phyloP scores from a whole-genome alignment of 2,797 vertebrate genomes.

The Anniella stebbinsi region DNA sequence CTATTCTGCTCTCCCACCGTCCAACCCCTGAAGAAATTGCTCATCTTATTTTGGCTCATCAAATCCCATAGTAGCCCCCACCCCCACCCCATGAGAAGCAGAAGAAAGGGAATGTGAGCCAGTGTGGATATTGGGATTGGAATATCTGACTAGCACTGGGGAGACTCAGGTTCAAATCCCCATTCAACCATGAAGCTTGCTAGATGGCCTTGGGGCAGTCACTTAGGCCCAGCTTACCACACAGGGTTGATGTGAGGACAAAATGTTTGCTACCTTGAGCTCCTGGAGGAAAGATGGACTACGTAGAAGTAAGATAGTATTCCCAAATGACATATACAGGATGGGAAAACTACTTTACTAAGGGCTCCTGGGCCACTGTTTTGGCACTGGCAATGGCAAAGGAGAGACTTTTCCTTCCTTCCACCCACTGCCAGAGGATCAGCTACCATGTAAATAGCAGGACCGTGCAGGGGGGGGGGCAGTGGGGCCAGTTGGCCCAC shows the following conservation, averaged over 20 bases:
- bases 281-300: not conserved
- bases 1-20: too few relatives aligned
- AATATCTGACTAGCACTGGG: not conserved
- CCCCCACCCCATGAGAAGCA: too few relatives aligned
- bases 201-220: not conserved
- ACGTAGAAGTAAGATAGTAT: not conserved
- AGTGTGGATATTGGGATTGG: not conserved
- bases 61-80: too few relatives aligned
- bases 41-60: not conserved
- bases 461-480: too few relatives aligned
- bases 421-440: too few relatives aligned
- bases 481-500: too few relatives aligned
- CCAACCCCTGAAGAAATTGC: not conserved
- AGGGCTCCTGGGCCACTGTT: too few relatives aligned
- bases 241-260: not conserved
- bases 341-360: not conserved
- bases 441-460: too few relatives aligned
- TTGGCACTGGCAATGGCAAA: too few relatives aligned
- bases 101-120: not conserved
- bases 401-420: too few relatives aligned
- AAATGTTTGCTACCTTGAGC: not conserved
- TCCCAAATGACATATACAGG: not conserved
- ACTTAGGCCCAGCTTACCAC: not conserved
- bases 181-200: too few relatives aligned
- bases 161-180: too few relatives aligned